Base-by-base conservation (phyloP, 1,140 invertebrate species). In the Phortica variegata region DNA sequence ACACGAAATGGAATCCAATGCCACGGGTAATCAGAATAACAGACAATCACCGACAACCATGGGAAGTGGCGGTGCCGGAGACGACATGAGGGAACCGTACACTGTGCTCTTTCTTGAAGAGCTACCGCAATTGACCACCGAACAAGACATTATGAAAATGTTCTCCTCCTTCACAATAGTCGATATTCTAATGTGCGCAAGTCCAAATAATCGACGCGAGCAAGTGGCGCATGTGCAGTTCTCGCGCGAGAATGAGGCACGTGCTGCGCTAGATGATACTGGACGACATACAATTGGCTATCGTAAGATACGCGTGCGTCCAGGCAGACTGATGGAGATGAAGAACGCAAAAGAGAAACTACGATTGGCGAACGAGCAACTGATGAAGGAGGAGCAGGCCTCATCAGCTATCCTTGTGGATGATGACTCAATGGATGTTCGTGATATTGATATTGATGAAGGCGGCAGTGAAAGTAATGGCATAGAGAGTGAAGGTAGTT, bases 171-270 rank as follows among this genome's bases (percentile, higher is more conserved):
- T 84, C 65, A 84, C 86, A 3, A 78, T 91, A 6, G 76, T 88
- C 1, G 84, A 87, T 17, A 84, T 93, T n/a, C 82, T 84, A 12
- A 63, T 83, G 16, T 80, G 80, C 20, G 80, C 84, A 13, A 83
- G 82, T 51, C 80, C 81, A 9, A 79, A 77, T 47, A 79, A 77
- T 37, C 78, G 77, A 19, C 79, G 81, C 1, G 81, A 80, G 52
- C 84, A 75, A 63, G 76, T 81, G 38, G 87, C 84, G 1, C 90
- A 85, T 74, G 85, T 91, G 1, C 84, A 91, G 60, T 90, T 93
- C 55, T 81, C 80, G 0, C 83, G 82, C 13, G 56, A 80, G 5
- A 84, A 87, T 19, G 89, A 91, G 44, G 87, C 87, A 0, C 80
- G 80, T 34, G 70, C 77, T 0, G 85, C 87, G 0, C 63, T 82